A percentile compares a stretch with the other conserved stretches of the same genome.
These are phyloP conservation scores for Callipepla squamata DNA, from an alignment of 2,113 vertebrate genomes.

Conservation along the genomic window DNA sequence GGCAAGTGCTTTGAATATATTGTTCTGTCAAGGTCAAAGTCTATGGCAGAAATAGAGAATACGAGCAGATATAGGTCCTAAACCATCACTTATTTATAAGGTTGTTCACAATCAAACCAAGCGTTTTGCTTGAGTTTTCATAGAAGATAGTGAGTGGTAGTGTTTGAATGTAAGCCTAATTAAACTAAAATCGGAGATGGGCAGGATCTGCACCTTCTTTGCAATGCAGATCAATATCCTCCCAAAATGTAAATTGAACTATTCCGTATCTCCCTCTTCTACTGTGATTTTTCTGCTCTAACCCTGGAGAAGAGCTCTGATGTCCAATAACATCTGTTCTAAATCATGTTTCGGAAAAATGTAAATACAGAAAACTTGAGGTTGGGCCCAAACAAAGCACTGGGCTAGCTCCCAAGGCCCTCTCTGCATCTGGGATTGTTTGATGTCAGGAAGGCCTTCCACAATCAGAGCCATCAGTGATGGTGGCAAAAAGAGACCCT, in stretches of 20 bases:
- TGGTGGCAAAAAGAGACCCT: not conserved
- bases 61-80: not conserved
- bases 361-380: conserved; percentile 52
- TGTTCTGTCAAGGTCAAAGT: not conserved
- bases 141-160: not conserved
- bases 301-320: conserved; percentile 1
- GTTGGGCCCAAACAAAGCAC: conserved; percentile 39
- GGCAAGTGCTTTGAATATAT: conserved; percentile 35
- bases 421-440: conserved; percentile 37
- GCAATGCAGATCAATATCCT: not conserved
- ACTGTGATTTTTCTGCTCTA: conserved; percentile 40
- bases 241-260: not conserved
- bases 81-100: not conserved
- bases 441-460: conserved; percentile 33
- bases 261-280: conserved; percentile 1
- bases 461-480: not conserved
- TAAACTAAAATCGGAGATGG: not conserved
- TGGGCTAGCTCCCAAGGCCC: conserved; percentile 31
- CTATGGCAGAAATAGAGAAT: not conserved
- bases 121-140: not conserved
- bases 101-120: not conserved
- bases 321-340: conserved; percentile 59
- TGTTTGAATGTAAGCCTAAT: not conserved
- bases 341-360: conserved; percentile 49
- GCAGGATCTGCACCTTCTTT: not conserved